Conservation (phyloP, 2,797 vertebrate species). For the Sebastes nivosus region DNA sequence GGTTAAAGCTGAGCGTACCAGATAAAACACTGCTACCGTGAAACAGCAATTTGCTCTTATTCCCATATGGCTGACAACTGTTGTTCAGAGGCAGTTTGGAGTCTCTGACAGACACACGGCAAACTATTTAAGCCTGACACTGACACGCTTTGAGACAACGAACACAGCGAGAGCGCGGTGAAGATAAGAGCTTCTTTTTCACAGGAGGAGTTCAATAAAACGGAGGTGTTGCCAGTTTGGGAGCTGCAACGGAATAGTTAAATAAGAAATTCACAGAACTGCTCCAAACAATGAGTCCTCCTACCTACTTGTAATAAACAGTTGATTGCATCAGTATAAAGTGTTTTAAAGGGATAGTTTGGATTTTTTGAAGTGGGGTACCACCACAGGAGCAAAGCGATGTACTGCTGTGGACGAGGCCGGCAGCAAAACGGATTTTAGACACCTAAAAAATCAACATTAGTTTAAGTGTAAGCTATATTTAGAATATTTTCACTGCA, state of each 20-base stretch:
- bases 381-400: too few species aligned
- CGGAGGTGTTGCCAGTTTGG: neutral
- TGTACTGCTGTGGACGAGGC: too few species aligned
- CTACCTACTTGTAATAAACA: neutral
- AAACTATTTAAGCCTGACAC: conserved; percentile 26
- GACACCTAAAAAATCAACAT: too few species aligned
- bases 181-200: conserved; percentile 20
- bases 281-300: neutral
- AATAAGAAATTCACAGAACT: neutral
- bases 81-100: conserved; percentile 21
- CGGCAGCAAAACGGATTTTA: too few species aligned
- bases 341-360: neutral
- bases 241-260: neutral
- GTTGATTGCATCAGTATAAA: neutral
- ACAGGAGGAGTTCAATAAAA: conserved; percentile 1
- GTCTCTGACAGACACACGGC: conserved; percentile 33
- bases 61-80: conserved; percentile 43
- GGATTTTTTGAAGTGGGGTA: too few species aligned
- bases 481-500: too few species aligned
- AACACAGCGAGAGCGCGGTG: neutral
- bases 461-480: too few species aligned
- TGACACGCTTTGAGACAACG: conserved; percentile 1
- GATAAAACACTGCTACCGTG: conserved; percentile 7
- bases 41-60: conserved; percentile 46
- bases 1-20: conserved; percentile 30